Percentiles rank a stretch among this genome's conserved stretches.
Conservation (phyloP, 2,113 vertebrate genomes). For the Chionodraco myersi region DNA sequence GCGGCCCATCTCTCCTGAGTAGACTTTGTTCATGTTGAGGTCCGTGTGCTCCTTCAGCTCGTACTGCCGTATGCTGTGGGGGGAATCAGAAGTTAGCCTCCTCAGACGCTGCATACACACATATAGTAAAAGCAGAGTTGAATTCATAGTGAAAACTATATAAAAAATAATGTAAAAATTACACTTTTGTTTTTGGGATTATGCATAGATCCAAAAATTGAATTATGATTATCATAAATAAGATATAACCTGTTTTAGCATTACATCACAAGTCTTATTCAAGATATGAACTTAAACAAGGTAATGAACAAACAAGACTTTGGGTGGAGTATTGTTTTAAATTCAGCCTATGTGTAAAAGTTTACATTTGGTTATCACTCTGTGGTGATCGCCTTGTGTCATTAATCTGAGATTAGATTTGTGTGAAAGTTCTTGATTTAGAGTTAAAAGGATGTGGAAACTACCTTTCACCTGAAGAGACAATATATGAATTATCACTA, state of each 20-base stretch:
- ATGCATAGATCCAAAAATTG: neutral
- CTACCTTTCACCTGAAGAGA: neutral
- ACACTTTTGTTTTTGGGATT: neutral
- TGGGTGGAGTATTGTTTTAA: neutral
- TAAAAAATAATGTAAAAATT: no score
- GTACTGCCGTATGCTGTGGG: slow-evolving; percentile 94
- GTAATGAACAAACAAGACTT: neutral
- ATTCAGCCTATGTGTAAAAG: neutral
- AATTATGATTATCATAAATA: neutral
- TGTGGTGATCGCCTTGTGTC: no score
- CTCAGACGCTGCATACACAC: neutral
- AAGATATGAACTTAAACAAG: neutral
- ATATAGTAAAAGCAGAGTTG: neutral
- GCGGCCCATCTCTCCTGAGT: slow-evolving; percentile 92
- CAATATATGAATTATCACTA: neutral
- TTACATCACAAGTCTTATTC: neutral
- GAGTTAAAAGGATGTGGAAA: neutral
- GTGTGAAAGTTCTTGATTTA: no score
- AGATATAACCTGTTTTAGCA: neutral
- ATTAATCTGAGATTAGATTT: no score
- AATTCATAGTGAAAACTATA: neutral
- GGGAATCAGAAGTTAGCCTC: neutral
- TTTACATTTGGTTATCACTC: no score
- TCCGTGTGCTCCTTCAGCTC: slow-evolving; percentile 91
- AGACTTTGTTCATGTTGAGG: slow-evolving; percentile 90